A percentile compares a stretch with the other conserved stretches of the same genome.
Evolutionary conservation across 2,113 vertebrate species (phyloP).

Genomic region (Oreocharis arfaki): DNA sequence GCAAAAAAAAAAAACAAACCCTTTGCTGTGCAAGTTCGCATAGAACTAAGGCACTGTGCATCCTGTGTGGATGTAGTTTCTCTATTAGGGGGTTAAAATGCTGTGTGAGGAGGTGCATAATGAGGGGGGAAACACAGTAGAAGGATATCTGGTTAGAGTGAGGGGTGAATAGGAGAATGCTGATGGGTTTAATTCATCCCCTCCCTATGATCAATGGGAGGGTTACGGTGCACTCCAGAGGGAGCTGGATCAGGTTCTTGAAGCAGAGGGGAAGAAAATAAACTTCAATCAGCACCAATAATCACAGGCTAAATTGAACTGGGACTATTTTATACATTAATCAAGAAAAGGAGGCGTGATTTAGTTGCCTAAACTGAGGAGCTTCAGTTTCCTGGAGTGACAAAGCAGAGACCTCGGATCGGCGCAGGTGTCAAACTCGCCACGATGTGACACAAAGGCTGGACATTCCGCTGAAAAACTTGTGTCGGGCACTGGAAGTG

Average conservation of each 20-base stretch:
- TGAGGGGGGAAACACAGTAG: neutral
- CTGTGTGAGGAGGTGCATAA: neutral
- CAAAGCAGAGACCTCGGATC: neutral
- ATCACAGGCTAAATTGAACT: neutral
- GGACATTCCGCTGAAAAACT: neutral
- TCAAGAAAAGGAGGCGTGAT: neutral
- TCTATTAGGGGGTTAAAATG: neutral
- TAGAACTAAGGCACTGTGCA: neutral
- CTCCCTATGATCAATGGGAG: neutral
- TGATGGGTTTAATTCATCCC: neutral
- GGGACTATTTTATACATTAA: neutral
- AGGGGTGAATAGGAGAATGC: neutral
- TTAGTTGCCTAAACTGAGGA: neutral
- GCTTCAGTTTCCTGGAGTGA: neutral
- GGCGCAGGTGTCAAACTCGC: fast-evolving
- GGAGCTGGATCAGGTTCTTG: neutral
- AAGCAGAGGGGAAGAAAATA: neutral
- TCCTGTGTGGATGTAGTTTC: neutral
- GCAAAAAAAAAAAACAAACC: neutral
- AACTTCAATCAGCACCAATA: neutral
- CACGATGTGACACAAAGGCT: fast-evolving
- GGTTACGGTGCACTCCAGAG: neutral
- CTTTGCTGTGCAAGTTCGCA: neutral
- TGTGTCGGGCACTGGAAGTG: fast-evolving
- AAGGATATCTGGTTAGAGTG: neutral